Percentiles rank a stretch among this genome's conserved stretches.
Evolutionary conservation across 2,888 invertebrate species (phyloP).

Genomic region (Epirrhoe alternata): DNA sequence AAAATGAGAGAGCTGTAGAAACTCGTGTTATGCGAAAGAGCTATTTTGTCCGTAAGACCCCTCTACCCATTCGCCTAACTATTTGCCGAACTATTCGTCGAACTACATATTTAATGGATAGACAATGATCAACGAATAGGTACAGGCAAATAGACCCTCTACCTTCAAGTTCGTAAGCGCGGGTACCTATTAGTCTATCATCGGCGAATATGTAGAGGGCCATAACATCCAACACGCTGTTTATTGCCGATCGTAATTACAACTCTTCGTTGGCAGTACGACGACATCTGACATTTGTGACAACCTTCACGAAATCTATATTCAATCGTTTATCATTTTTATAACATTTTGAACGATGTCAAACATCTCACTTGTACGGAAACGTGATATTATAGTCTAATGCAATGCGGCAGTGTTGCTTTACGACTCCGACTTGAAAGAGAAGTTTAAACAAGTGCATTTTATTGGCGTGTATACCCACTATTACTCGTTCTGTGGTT

Average conservation of each 20-base stretch:
- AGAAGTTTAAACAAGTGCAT: constrained; percentile 72
- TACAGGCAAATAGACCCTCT: too few relatives aligned
- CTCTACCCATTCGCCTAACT: too few relatives aligned
- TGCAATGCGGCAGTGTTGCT: constrained; percentile 63
- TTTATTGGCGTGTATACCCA: constrained; percentile 54
- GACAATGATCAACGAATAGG: too few relatives aligned
- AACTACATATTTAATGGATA: too few relatives aligned
- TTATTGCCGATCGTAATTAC: constrained; percentile 69
- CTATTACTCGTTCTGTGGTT: not conserved
- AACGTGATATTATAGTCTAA: constrained; percentile 55
- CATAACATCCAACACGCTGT: constrained; percentile 64
- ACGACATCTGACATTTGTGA: constrained; percentile 55
- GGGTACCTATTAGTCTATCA: too few relatives aligned
- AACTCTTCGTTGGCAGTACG: constrained; percentile 55
- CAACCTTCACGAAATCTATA: constrained; percentile 43
- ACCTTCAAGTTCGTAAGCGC: too few relatives aligned
- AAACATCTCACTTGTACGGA: constrained; percentile 46
- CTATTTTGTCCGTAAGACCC: too few relatives aligned
- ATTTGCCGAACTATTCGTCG: too few relatives aligned
- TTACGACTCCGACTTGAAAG: constrained; percentile 58
- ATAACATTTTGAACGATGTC: constrained; percentile 36
- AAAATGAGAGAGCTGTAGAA: too few relatives aligned
- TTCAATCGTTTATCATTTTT: constrained; percentile 33
- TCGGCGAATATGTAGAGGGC: too few relatives aligned
- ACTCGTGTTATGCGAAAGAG: too few relatives aligned